Percentiles rank a stretch among this genome's conserved stretches.
Conservation (phyloP, 2,888 invertebrate species). For the Caenorhabditis uteleia region DNA sequence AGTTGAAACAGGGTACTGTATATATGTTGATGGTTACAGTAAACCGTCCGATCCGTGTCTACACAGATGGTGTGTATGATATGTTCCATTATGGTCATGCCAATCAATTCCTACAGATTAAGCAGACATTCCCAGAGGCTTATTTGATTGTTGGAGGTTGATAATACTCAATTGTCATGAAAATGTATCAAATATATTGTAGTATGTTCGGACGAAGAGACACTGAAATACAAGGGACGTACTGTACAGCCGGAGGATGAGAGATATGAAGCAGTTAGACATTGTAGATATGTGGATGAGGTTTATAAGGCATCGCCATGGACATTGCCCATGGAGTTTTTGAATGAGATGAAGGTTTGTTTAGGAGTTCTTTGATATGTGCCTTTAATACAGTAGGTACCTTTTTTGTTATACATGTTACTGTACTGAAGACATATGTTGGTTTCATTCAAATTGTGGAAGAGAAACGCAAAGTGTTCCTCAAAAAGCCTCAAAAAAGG, state of each 20-base stretch:
- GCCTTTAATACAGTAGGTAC: too few species aligned
- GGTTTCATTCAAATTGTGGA: not conserved
- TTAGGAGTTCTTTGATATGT: too few species aligned
- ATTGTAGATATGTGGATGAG: constrained; percentile 94
- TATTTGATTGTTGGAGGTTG: constrained; percentile 94
- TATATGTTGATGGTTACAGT: too few species aligned
- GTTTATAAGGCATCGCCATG: constrained; percentile 85
- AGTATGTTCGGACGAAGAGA: constrained; percentile 42
- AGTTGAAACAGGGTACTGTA: not conserved
- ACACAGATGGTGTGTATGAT: constrained; percentile 98
- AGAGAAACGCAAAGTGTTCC: too few species aligned
- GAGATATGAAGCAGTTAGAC: constrained; percentile 91
- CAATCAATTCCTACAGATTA: constrained; percentile 87
- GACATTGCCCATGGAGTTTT: constrained; percentile 86
- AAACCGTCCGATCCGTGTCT: constrained; percentile 85
- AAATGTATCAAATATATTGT: constrained; percentile 1
- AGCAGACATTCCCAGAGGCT: constrained; percentile 88
- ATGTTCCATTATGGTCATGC: constrained; percentile 98
- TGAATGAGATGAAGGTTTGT: constrained; percentile 82
- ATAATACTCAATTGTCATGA: not conserved
- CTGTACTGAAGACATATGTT: not conserved
- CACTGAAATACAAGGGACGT: constrained; percentile 70
- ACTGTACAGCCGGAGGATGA: constrained; percentile 93
- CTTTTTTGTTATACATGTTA: not conserved
- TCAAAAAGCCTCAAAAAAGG: too few species aligned